Base-by-base conservation (phyloP, 2,113 vertebrate species). In the Silurus meridionalis region DNA sequence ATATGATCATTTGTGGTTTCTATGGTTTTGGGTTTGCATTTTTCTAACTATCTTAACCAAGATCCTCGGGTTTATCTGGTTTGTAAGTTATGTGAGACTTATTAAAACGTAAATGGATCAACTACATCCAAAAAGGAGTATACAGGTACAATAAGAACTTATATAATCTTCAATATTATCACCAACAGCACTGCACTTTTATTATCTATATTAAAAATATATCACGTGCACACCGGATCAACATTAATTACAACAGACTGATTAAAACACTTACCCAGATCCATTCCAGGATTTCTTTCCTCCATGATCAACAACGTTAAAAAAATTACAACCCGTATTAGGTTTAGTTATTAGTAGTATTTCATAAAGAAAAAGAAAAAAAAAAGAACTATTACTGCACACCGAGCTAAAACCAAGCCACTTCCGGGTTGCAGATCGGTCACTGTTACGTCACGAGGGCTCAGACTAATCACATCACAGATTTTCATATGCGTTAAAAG, bases 201-300 rank as follows among this genome's bases (percentile, higher is more conserved):
- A 74, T 74, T 9, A 75, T 23, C 8, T 9, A 52, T 50, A n/a
- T 77, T 15, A 25, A 14, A 3, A 77, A 78, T 78, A 23, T 7
- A 10, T 52, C 77, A 80, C 15, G 71, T 37, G 85, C 69, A 52
- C 0, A 60, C 4, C 28, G 0, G 15, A 14, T 21, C 14, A 13
- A 14, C n/a, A 58, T 55, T 66, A 14, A 50, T 63, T n/a, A 50
- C 0, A 14, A 63, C 37, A 72, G 37, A 15, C 9, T 46, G 21
- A 66, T 52, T n/a, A 57, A n/a, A 75, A 50, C n/a, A 83, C 90
- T 90, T 79, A 93, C 92, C 92, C 55, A 93, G 67, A 14, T 86
- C 61, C 17, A 89, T 90, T 72, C 90, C 91, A 2, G 90, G 89
- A 61, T 93, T 93, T 89, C 91, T 92, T 15, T 79, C 85, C 0